Evolutionary conservation across 2,888 invertebrate species (phyloP).

Genomic region (Chrysolina americana): DNA sequence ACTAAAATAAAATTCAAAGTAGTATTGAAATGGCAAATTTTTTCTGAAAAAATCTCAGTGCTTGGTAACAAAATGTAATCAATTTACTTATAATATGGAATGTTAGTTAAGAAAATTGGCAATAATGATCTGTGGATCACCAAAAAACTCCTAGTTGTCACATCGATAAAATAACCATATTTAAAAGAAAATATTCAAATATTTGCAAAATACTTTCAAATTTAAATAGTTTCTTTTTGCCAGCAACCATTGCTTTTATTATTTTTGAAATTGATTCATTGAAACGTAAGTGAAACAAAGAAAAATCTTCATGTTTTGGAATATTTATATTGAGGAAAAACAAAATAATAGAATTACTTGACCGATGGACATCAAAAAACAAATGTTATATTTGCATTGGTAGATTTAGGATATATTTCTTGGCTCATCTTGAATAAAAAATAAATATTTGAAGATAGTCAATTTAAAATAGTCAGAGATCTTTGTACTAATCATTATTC

Average conservation of each 20-base stretch:
- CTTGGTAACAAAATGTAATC: not conserved
- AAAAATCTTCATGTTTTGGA: too few relatives aligned
- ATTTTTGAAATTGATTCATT: too few relatives aligned
- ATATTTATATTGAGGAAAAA: too few relatives aligned
- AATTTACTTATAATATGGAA: conserved; percentile 13
- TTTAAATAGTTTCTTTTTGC: too few relatives aligned
- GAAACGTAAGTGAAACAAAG: too few relatives aligned
- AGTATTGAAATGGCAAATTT: not conserved
- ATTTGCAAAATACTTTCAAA: too few relatives aligned
- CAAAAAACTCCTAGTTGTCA: not conserved
- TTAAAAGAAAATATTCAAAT: not conserved
- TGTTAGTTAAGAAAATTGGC: not conserved
- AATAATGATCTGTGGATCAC: not conserved
- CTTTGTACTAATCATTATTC: conserved; percentile 1
- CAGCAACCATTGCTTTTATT: too few relatives aligned
- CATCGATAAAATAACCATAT: not conserved
- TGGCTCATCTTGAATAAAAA: not conserved
- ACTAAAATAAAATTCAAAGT: not conserved
- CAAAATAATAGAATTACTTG: not conserved
- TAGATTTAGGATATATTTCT: not conserved
- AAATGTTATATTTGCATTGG: not conserved
- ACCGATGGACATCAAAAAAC: not conserved
- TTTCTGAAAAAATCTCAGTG: not conserved
- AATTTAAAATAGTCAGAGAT: not conserved
- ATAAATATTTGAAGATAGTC: not conserved